Evolutionary conservation across 1,140 invertebrate species (phyloP), one percentile per base, ranked within the genome.

Genomic region (Acyrthosiphon pisum): DNA sequence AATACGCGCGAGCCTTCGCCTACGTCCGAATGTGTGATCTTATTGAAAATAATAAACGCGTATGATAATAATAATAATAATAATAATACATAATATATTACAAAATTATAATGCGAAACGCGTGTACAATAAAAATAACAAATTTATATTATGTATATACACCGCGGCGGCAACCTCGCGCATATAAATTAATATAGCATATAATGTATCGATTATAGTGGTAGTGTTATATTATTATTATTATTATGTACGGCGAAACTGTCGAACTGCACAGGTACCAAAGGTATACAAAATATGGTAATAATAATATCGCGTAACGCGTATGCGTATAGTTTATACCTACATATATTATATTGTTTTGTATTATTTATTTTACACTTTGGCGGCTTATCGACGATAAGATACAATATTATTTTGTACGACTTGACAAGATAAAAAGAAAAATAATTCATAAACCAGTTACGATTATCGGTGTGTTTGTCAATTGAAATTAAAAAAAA

Each of bases 11-110:
- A 44, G 26, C 0, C 90, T 91, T 76, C 48, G 48, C 90, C 90
- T 91, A 91, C 90, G 41, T 76, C 60, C 8, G 50, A 22, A n/a
- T 14, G 90, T 91, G 90, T 76, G 90, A 91, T 91, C 56, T 91
- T 76, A 91, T 76, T 91, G 90, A 46, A 91, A 41, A 90, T 53
- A 37, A 87, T 87, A 87, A 44, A 84, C 26, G 20, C 26, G 41
- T 46, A 46, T n/a, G 48, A 46, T 46, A 48, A 76, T n/a, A 60
- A 46, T 46, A 50, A 20, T 48, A 48, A 48, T 50, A 50, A 46
- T 46, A 86, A 44, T 44, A 86, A 60, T n/a, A 76, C 30, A n/a
- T 20, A 35, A 30, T 68, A 76, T 76, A 76, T 76, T 76, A 76
- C 6, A n/a, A 68, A 6, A 76, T 18, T 18, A 30, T 30, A 11